Conservation (phyloP, 2,888 invertebrate species). For the Pemphredon lugubris region DNA sequence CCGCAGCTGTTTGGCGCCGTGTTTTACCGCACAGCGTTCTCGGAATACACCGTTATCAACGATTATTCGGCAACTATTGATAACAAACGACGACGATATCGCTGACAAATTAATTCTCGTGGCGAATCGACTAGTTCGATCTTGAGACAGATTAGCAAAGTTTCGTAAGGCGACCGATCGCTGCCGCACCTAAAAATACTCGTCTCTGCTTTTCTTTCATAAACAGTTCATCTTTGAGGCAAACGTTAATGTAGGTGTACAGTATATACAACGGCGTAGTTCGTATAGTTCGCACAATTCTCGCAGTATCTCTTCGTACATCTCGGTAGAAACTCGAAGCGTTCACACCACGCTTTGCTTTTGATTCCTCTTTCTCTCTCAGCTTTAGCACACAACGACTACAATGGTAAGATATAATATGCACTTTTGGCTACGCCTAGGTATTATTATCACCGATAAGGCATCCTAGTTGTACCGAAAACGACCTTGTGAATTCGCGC, state of each 20-base stretch:
- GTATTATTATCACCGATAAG: conserved; percentile 39
- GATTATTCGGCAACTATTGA: not conserved
- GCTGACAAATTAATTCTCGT: not conserved
- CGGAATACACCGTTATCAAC: too few relatives aligned
- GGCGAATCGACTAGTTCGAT: not conserved
- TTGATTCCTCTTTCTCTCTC: too few relatives aligned
- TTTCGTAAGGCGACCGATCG: not conserved
- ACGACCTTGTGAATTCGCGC: not conserved
- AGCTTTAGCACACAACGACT: too few relatives aligned
- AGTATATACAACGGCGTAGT: not conserved
- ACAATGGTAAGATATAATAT: too few relatives aligned
- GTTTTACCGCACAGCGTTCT: too few relatives aligned
- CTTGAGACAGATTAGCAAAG: not conserved
- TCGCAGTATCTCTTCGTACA: too few relatives aligned
- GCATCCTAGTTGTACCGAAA: conserved; percentile 25
- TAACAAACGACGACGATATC: not conserved
- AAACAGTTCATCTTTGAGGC: not conserved
- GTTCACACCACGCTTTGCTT: too few relatives aligned
- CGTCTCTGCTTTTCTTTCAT: not conserved
- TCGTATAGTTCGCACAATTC: too few relatives aligned
- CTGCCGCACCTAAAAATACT: not conserved
- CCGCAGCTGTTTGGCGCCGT: too few relatives aligned
- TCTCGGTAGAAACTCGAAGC: too few relatives aligned
- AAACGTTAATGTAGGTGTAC: not conserved
- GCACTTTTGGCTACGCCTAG: conserved; percentile 18